A percentile compares a stretch with the other conserved stretches of the same genome.
These are phyloP conservation scores for Cairina moschata DNA, from an alignment of 2,113 vertebrate genomes.

Conservation along the genomic window DNA sequence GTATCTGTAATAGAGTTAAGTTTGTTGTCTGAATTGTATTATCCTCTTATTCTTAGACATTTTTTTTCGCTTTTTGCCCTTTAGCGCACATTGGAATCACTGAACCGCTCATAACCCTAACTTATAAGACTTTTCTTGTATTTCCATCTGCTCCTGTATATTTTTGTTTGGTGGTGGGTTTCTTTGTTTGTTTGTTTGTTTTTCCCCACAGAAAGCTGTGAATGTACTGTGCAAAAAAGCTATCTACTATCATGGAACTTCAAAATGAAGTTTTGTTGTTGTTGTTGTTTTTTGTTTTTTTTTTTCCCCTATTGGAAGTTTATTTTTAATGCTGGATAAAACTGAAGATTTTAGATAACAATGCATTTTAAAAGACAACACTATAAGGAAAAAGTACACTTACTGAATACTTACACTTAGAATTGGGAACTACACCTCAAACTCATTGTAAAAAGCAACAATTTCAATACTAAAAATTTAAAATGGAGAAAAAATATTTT, in stretches of 20 bases:
- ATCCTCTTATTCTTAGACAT: conserved; percentile 31
- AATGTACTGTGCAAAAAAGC: not conserved
- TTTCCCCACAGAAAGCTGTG: not conserved
- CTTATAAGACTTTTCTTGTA: conserved; percentile 34
- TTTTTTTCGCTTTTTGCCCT: conserved; percentile 66
- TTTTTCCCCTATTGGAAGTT: conserved; percentile 3
- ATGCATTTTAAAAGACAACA: not conserved
- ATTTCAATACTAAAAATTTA: conserved; percentile 2
- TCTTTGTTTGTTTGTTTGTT: accelerated
- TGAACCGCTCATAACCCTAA: conserved; percentile 64
- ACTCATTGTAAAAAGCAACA: conserved; percentile 45
- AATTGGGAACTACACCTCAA: conserved; percentile 55
- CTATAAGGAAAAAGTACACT: conserved; percentile 34
- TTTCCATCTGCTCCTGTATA: conserved; percentile 49
- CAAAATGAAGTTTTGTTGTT: not conserved
- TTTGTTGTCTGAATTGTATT: conserved; percentile 65
- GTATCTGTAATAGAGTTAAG: conserved; percentile 66
- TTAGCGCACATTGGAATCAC: conserved; percentile 58
- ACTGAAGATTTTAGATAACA: conserved; percentile 41
- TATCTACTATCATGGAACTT: conserved; percentile 20
- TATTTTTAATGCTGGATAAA: conserved; percentile 40
- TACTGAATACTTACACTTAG: conserved; percentile 35
- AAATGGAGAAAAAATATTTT: not conserved
- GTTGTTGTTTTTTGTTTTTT: not conserved
- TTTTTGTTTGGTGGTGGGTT: not conserved